phyloP scores from a whole-genome alignment of 2,113 vertebrate species.

The Nyctereutes procyonoides region DNA sequence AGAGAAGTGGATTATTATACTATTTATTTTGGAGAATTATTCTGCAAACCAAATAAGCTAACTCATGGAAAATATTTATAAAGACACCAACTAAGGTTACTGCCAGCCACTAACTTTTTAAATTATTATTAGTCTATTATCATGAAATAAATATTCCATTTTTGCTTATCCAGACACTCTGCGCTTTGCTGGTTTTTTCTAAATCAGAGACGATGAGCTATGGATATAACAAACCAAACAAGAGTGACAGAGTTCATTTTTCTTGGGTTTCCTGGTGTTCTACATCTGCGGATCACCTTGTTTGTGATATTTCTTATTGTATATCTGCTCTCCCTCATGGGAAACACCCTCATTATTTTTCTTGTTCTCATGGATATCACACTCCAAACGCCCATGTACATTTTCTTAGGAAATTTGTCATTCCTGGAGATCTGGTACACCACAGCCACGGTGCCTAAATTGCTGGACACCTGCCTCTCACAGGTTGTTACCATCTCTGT shows the following conservation, averaged over 20 bases:
- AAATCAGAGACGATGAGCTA: background rate
- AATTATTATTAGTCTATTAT: background rate
- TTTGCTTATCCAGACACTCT: background rate
- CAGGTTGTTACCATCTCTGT: slow-evolving; percentile 35
- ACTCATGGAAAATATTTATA: background rate
- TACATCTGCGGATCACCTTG: background rate
- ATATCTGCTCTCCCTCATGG: slow-evolving; percentile 66
- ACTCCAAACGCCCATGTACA: slow-evolving; percentile 68
- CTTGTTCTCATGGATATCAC: slow-evolving; percentile 51
- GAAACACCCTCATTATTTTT: slow-evolving; percentile 66
- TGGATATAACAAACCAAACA: slow-evolving; percentile 60
- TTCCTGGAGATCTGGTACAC: slow-evolving; percentile 72
- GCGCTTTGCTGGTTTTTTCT: background rate
- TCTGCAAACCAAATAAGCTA: background rate
- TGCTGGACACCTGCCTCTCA: slow-evolving; percentile 60
- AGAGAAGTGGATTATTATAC: background rate
- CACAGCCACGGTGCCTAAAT: slow-evolving; percentile 38
- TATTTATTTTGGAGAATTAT: background rate
- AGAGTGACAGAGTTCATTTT: slow-evolving; percentile 68
- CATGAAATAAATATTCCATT: background rate
- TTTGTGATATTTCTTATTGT: slow-evolving; percentile 53
- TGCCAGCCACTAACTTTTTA: background rate
- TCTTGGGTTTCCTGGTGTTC: slow-evolving; percentile 51
- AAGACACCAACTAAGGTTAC: background rate
- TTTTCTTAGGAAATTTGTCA: slow-evolving; percentile 67